Base-by-base conservation (phyloP, 2,888 invertebrate species). In the Ceriagrion tenellum region DNA sequence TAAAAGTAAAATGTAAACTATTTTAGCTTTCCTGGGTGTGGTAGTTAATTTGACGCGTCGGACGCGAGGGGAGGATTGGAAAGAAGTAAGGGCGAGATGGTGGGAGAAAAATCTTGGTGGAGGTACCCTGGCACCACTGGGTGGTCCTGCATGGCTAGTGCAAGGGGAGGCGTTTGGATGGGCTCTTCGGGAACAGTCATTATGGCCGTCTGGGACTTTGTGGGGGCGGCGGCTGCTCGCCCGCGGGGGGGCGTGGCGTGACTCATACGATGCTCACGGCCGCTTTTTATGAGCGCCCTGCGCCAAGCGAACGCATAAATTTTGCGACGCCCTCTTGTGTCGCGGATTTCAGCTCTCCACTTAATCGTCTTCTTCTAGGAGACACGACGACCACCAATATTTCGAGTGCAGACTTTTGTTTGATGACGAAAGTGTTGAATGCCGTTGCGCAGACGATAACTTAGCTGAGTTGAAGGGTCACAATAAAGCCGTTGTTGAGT, bases 291-390 rank as follows among this genome's bases (percentile, higher is more conserved):
- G 81, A 81, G 35, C 81, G 35, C 81, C 26, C 35, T 81, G 81
- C 81, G 81, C 81, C 1, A 16, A 35, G 81, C 35, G 81, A 81
- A 81, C 81, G 81, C 81, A 81, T 81, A 81, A 81, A 81, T 81
- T 81, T 81, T 35, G 81, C 81, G 81, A 81, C 81, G 81, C 81
- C 81, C 35, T 81, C 81, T 81, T 35, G 81, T 81, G 81, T 81
- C 81, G 81, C 81, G 35, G 81, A 81, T 81, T 81, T 81, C 81
- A 81, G 81, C 81, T 81, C 81, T 30, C 81, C 81, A 81, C 35
- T 81, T 81, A 30, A 26, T 10, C 23, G 69, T 18, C 81, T 16
- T 81, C 81, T 35, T 81, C 81, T 35, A 16, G 35, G 81, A 30
- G 35, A 81, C 35, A 35, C 81, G 35, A 30, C 81, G 81, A 81